phyloP scores from a whole-genome alignment of 2,113 vertebrate species.

The Alces alces region DNA sequence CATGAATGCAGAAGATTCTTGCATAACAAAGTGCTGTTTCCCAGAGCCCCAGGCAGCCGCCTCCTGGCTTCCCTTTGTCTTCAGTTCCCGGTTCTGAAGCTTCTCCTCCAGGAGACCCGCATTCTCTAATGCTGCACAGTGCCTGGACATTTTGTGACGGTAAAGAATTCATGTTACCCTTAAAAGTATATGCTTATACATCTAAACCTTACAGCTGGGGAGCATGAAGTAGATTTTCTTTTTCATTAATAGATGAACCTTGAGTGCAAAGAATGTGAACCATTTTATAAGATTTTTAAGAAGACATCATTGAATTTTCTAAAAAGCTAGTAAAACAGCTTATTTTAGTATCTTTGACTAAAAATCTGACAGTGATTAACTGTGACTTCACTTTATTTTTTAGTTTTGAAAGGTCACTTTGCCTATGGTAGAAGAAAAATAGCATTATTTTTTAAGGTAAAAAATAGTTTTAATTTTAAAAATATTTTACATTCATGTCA shows the following conservation, averaged over 20 bases:
- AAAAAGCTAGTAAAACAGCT: not conserved
- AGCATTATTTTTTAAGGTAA: not conserved
- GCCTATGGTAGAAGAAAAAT: not conserved
- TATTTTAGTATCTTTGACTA: not conserved
- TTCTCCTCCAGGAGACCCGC: not conserved
- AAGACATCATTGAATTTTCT: not conserved
- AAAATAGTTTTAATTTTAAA: not conserved
- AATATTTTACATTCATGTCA: not conserved
- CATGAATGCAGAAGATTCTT: constrained; percentile 49
- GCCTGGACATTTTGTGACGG: not conserved
- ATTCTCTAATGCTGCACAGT: not conserved
- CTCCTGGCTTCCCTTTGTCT: constrained; percentile 1
- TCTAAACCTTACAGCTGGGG: not conserved
- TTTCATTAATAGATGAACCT: not conserved
- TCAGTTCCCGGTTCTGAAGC: constrained; percentile 17
- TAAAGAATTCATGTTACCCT: not conserved
- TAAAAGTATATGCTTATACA: not conserved
- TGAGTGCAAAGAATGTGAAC: not conserved
- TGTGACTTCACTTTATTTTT: not conserved
- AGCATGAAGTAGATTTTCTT: not conserved
- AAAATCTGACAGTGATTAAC: not conserved
- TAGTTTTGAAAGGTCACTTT: not conserved
- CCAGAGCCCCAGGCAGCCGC: not conserved
- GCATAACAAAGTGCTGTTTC: constrained; percentile 53
- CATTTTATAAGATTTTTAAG: not conserved